Base-by-base conservation (phyloP, 2,113 vertebrate species). In the Abramis brama region DNA sequence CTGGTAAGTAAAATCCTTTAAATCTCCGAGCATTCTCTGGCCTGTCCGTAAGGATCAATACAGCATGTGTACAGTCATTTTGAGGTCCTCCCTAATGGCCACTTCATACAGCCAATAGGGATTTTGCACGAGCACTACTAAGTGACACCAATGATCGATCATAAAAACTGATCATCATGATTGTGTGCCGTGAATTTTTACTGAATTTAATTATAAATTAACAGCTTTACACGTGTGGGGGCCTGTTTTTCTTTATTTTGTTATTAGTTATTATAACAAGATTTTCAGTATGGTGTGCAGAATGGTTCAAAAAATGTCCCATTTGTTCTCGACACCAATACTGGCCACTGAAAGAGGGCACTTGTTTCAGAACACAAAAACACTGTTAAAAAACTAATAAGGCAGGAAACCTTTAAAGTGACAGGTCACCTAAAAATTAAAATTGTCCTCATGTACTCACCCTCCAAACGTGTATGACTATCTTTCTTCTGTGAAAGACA, bases 41-140 rank as follows among this genome's bases (percentile, higher is more conserved):
- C 30, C 55, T 84, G 87, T 88, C 64, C 27, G 78, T 71, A 27
- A 74, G 36, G 75, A 88, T 88, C 85, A 80, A 88, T 88, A 84
- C 75, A 5, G 33, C 25, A 47, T 74, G 50, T 88, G 80, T 88
- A 83, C 52, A 79, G 84, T 84, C 81, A 80, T 79, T 45, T 23
- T 55, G 59, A 59, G 45, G 25, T 60, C 80, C 43, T 88, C 87
- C 81, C 75, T 88, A 23, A 88, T 85, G 62, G n/a, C 47, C 83
- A 43, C 52, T 68, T 78, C 73, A 75, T 78, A 17, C 36, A 84
- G 71, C 83, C 70, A 73, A 73, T 43, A 50, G 73, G 21, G 36
- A 45, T 45, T 73, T 73, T 39, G 39, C 70, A 73, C 5, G 70
- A 45, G 70, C 45, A 23, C 39, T 43, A 45, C 21, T 75, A 50